Base-by-base conservation (phyloP, 2,797 vertebrate species). In the Pyrocephalus nanus region DNA sequence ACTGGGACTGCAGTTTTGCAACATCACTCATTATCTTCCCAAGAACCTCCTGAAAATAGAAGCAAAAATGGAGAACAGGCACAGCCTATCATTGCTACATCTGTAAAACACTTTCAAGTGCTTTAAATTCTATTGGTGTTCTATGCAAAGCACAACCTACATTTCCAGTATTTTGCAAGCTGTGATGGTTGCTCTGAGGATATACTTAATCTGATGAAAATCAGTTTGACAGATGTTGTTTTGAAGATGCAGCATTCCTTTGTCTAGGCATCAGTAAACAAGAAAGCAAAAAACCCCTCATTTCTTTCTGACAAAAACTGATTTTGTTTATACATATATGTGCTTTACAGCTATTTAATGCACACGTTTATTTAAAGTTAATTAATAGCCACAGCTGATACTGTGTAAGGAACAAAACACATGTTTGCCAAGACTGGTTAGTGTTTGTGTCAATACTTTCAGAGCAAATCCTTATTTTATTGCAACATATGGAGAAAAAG, bases 181-280 rank as follows among this genome's bases (percentile, higher is more conserved):
- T 70, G 69, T 48, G 78, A 89, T 88, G 34, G 79, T 47, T 78
- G 92, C 94, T 96, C 89, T 89, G 95, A 96, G 96, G 97, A 93
- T 94, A 94, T 84, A 94, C 92, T 97, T 97, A 96, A 97, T 95
- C 95, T 96, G 95, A 96, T 84, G 84, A 93, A 96, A 97, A 96
- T 91, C 10, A 1, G 74, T 91, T 94, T 95, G 95, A 96, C 97
- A 97, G 97, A 97, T 96, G 96, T 95, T 96, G 95, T 94, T 97
- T 95, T 96, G 93, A 97, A 96, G 95, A 96, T 51, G 81, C 43
- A 90, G 72, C 55, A 90, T 78, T 86, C 69, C 74, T 96, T 96
- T 96, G 74, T 95, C 58, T 84, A 88, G 88, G 65, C 42, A 5
- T 86, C 60, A 88, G 51, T 88, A 96, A 96, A 93, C 70, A 96